These are phyloP conservation scores for Coptotermes formosanus DNA, from an alignment of 1,140 invertebrate species.

Conservation along the genomic window DNA sequence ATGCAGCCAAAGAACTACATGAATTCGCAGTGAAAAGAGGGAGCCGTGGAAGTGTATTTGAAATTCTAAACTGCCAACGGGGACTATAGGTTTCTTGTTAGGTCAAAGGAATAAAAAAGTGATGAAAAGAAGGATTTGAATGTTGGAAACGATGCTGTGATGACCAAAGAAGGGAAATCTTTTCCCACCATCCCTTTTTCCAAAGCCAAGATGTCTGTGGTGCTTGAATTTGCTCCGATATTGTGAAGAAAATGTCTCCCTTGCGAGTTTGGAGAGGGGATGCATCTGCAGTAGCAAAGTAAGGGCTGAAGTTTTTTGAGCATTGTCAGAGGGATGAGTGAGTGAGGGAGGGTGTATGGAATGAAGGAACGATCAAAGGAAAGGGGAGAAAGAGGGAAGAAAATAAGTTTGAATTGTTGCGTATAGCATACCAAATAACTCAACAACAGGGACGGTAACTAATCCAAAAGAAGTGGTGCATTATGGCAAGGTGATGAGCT, in stretches of 20 bases:
- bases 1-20: not conserved
- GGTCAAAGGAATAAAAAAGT: slow-evolving; percentile 16
- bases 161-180: not conserved
- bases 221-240: slow-evolving; percentile 24
- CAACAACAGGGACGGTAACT: not conserved
- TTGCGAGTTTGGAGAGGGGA: slow-evolving; percentile 5
- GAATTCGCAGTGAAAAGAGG: not conserved
- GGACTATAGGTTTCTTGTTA: slow-evolving; percentile 24
- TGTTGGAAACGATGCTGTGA: slow-evolving; percentile 20
- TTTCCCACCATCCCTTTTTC: not conserved
- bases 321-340: not conserved
- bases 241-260: slow-evolving; percentile 27
- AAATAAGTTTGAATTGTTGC: not conserved
- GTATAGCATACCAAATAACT: not conserved
- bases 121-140: slow-evolving; percentile 27
- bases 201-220: slow-evolving; percentile 9
- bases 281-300: slow-evolving; percentile 18
- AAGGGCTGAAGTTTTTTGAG: slow-evolving; percentile 9
- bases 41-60: not conserved
- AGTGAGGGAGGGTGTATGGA: slow-evolving; percentile 15
- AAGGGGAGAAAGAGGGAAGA: not conserved
- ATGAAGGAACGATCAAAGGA: slow-evolving; percentile 6
- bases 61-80: slow-evolving; percentile 18
- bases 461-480: not conserved
- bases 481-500: not conserved